Evolutionary conservation across 37 sponge, comb jelly and placozoan species (phyloP).

Genomic region (Cliona cf. orientalis): DNA sequence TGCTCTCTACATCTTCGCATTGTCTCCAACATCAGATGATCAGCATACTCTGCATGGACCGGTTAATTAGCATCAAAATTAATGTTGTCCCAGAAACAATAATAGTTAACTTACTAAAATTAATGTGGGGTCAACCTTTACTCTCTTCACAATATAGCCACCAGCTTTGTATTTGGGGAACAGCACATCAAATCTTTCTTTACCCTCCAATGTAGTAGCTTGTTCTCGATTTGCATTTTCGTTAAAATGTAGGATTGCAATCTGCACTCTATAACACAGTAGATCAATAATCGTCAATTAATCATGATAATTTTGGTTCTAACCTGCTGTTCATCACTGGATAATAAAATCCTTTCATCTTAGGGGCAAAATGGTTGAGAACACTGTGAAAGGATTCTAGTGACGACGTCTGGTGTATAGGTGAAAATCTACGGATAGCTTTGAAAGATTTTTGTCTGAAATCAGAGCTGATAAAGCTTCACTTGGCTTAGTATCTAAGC

Average conservation of each 20-base stretch:
- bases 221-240: conserved; percentile 18
- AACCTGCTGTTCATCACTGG: conserved; percentile 34
- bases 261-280: conserved; percentile 1
- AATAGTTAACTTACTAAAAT: no score
- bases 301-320: no score
- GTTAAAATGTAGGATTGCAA: conserved; percentile 23
- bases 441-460: not conserved
- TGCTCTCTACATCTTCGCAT: not conserved
- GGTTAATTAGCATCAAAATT: not conserved
- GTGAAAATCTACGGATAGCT: conserved; percentile 12
- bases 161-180: conserved; percentile 23
- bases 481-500: conserved; percentile 43
- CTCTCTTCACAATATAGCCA: conserved; percentile 20
- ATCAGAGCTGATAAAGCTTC: conserved; percentile 16
- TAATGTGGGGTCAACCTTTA: conserved; percentile 16
- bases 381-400: conserved; percentile 60
- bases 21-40: conserved; percentile 16
- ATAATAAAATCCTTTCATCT: conserved; percentile 44
- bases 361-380: conserved; percentile 50
- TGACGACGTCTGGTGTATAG: conserved; percentile 40
- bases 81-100: not conserved
- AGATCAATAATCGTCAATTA: no score
- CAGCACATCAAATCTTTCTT: conserved; percentile 11
- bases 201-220: conserved; percentile 7
- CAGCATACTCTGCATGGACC: conserved; percentile 8